These are phyloP conservation scores for Heterodera schachtii DNA, from an alignment of 1,140 invertebrate genomes.

Conservation along the genomic window DNA sequence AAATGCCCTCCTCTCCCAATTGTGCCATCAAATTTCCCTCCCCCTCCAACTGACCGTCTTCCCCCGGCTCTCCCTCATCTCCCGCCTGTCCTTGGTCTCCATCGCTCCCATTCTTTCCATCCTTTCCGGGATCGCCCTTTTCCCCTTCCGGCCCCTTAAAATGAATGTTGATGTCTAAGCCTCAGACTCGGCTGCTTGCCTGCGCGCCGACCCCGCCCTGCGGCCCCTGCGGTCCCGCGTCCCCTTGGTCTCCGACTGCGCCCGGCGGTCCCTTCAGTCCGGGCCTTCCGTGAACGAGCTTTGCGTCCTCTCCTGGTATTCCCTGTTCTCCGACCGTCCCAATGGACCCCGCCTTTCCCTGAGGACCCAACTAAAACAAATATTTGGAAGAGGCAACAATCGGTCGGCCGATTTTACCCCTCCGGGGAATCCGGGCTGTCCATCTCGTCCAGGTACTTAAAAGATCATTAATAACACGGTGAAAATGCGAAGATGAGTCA, in stretches of 20 bases:
- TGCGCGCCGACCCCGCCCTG: slow-evolving; percentile 33
- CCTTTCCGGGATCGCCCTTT: slow-evolving; percentile 29
- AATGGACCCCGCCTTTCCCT: slow-evolving; percentile 46
- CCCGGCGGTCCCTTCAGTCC: slow-evolving; percentile 50
- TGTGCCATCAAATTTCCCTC: neutral
- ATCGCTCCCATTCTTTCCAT: slow-evolving; percentile 36
- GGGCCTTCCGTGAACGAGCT: slow-evolving; percentile 49
- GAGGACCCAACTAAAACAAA: slow-evolving; percentile 46
- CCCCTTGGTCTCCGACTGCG: slow-evolving; percentile 35
- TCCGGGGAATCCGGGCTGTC: slow-evolving; percentile 44
- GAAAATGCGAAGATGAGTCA: slow-evolving; percentile 24
- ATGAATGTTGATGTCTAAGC: neutral
- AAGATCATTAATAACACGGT: slow-evolving; percentile 30
- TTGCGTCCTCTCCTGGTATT: slow-evolving; percentile 44
- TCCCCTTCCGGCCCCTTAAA: slow-evolving; percentile 36
- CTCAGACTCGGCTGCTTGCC: neutral
- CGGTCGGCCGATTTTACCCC: no score
- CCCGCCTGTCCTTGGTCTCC: slow-evolving; percentile 40
- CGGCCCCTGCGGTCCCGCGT: slow-evolving; percentile 30
- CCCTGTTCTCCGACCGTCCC: slow-evolving; percentile 45
- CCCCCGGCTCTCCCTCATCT: slow-evolving; percentile 39
- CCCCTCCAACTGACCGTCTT: slow-evolving; percentile 13
- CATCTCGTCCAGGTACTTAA: slow-evolving; percentile 52
- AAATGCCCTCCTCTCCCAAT: neutral
- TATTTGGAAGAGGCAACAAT: slow-evolving; percentile 14